Percentiles rank a stretch among this genome's conserved stretches.
Evolutionary conservation across 2,113 vertebrate species (phyloP).

Genomic region (Zonotrichia leucophrys): DNA sequence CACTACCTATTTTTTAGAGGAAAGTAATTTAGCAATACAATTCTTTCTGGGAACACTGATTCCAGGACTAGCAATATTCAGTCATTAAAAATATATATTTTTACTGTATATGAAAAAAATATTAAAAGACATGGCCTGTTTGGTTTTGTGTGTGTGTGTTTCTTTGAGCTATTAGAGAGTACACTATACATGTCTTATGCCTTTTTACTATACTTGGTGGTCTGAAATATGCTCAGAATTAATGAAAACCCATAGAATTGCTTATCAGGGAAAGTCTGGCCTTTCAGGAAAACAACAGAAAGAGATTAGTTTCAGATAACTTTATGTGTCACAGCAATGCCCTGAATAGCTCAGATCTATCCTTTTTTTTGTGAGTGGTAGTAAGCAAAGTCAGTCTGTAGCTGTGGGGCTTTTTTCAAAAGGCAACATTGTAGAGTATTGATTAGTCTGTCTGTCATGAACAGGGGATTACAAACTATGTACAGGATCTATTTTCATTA

Average conservation of each 20-base stretch:
- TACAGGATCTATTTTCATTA: background rate
- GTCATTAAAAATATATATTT: background rate
- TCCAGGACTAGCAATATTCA: background rate
- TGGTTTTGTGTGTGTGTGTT: rapidly evolving
- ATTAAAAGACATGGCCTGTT: background rate
- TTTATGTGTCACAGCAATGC: background rate
- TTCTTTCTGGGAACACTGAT: background rate
- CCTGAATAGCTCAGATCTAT: background rate
- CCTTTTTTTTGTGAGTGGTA: background rate
- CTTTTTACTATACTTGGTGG: background rate
- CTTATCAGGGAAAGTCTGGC: background rate
- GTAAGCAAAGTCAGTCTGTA: background rate
- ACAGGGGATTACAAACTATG: background rate
- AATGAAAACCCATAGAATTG: background rate
- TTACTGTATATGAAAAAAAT: background rate
- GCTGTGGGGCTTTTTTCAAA: background rate
- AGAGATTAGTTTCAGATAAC: background rate
- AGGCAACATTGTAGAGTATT: background rate
- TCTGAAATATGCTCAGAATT: background rate
- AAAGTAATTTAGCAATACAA: background rate
- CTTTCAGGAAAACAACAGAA: background rate
- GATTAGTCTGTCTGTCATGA: background rate
- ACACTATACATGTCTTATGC: background rate
- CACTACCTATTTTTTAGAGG: background rate
- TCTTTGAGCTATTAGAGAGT: background rate